Conservation (phyloP, 2,888 invertebrate species). For the Amiota minor region DNA sequence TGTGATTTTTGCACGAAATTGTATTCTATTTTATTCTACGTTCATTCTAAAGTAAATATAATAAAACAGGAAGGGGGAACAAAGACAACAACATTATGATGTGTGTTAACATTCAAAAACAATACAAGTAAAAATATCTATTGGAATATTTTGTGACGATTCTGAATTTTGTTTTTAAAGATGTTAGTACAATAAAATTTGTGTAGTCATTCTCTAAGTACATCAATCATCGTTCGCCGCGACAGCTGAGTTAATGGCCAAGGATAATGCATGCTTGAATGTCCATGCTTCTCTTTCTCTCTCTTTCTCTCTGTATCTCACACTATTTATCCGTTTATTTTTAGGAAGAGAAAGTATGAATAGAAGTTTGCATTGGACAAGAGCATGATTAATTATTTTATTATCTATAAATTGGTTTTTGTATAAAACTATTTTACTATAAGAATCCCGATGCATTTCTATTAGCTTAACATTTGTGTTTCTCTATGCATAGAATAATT, state of each 20-base stretch:
- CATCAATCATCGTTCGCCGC: conserved; percentile 57
- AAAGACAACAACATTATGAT: no score
- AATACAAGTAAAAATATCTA: no score
- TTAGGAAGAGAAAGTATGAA: conserved; percentile 32
- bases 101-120: no score
- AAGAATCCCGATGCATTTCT: no score
- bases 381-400: conserved; percentile 67
- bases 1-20: conserved; percentile 54
- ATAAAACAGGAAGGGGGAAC: no score
- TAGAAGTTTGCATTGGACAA: conserved; percentile 54
- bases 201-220: conserved; percentile 56
- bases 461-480: no score
- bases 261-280: conserved; percentile 57
- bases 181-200: conserved; percentile 44
- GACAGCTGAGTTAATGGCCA: conserved; percentile 57
- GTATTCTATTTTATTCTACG: conserved; percentile 10
- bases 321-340: not conserved
- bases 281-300: conserved; percentile 60
- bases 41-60: not conserved
- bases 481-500: no score
- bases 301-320: conserved; percentile 22
- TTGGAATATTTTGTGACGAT: no score
- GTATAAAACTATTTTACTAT: conserved; percentile 22
- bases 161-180: conserved; percentile 34
- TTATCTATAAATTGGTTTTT: conserved; percentile 64